Evolutionary conservation across 2,888 invertebrate species (phyloP).

Genomic region (Leptinotarsa peninsularis): DNA sequence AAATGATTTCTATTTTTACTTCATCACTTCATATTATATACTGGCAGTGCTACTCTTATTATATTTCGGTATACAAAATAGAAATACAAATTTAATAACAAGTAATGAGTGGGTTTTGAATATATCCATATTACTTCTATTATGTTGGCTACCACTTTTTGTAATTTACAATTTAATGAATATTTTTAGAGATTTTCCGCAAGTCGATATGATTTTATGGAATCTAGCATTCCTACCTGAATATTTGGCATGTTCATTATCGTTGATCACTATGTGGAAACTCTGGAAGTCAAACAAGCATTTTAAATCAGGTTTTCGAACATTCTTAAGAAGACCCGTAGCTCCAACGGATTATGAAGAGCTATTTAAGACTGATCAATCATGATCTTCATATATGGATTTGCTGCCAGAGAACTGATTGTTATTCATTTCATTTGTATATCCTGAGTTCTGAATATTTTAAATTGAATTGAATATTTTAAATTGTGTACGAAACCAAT

Average conservation of each 20-base stretch:
- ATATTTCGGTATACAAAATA: slow-evolving; percentile 34
- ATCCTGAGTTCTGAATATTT: too few relatives aligned
- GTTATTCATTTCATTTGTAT: too few relatives aligned
- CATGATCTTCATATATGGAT: slow-evolving; percentile 3
- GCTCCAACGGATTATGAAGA: slow-evolving; percentile 37
- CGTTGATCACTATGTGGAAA: slow-evolving; percentile 33
- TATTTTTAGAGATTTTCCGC: slow-evolving; percentile 28
- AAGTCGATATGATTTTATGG: slow-evolving; percentile 40
- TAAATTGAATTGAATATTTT: too few relatives aligned
- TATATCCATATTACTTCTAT: slow-evolving; percentile 30
- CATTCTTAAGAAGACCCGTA: slow-evolving; percentile 35
- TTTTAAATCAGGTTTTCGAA: slow-evolving; percentile 40
- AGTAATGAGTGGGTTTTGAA: slow-evolving; percentile 33
- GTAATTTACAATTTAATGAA: slow-evolving; percentile 39
- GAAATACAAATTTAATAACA: slow-evolving; percentile 17
- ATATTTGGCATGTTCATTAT: slow-evolving; percentile 40
- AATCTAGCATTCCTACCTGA: slow-evolving; percentile 42
- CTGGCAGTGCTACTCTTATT: slow-evolving; percentile 23
- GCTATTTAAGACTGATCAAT: slow-evolving; percentile 33
- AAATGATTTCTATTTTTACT: slow-evolving; percentile 40
- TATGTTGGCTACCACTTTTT: slow-evolving; percentile 42
- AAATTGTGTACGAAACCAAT: too few relatives aligned
- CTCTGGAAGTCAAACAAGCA: slow-evolving; percentile 40
- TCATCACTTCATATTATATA: slow-evolving; percentile 42
- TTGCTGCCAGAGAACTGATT: background rate